A percentile compares a stretch with the other conserved stretches of the same genome.
Evolutionary conservation across 2,113 vertebrate genomes (phyloP).

Genomic region (Pycnonotus jocosus): DNA sequence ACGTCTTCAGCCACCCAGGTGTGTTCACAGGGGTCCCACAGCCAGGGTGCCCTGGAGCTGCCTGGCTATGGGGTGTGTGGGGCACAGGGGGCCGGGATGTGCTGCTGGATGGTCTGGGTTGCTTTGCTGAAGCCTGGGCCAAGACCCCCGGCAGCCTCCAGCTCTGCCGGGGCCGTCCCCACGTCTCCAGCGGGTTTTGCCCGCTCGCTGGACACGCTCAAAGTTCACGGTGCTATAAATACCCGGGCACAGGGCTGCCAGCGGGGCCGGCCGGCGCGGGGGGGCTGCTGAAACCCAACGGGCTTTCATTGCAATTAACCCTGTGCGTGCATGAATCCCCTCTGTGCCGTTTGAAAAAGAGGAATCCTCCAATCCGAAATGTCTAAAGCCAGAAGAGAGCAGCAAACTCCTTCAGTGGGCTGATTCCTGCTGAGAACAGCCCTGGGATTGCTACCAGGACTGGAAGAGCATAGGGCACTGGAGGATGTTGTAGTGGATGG

Average conservation of each 20-base stretch:
- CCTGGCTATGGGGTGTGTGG: accelerated
- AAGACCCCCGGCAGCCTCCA: not conserved
- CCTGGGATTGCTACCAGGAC: not conserved
- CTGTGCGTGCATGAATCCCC: not conserved
- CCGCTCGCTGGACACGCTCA: not conserved
- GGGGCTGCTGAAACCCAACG: not conserved
- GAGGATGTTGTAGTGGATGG: not conserved
- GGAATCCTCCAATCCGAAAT: not conserved
- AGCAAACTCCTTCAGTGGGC: conserved; percentile 7
- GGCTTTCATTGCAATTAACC: conserved; percentile 22
- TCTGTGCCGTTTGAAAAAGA: accelerated
- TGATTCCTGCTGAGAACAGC: not conserved
- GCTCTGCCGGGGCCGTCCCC: not conserved
- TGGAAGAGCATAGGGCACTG: accelerated
- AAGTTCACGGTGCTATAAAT: conserved; percentile 65
- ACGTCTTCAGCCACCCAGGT: accelerated
- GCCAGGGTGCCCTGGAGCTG: not conserved
- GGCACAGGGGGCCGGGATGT: not conserved
- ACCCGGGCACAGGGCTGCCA: not conserved
- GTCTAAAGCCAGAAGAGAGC: conserved; percentile 26
- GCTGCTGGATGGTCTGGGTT: accelerated
- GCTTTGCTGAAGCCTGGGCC: not conserved
- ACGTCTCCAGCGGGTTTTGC: not conserved
- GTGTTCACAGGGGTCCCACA: accelerated
- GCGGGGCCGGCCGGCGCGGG: not conserved